Evolutionary conservation across 2,888 invertebrate species (phyloP), one percentile per base, ranked within the genome.

Genomic region (Epinotia demarniana): DNA sequence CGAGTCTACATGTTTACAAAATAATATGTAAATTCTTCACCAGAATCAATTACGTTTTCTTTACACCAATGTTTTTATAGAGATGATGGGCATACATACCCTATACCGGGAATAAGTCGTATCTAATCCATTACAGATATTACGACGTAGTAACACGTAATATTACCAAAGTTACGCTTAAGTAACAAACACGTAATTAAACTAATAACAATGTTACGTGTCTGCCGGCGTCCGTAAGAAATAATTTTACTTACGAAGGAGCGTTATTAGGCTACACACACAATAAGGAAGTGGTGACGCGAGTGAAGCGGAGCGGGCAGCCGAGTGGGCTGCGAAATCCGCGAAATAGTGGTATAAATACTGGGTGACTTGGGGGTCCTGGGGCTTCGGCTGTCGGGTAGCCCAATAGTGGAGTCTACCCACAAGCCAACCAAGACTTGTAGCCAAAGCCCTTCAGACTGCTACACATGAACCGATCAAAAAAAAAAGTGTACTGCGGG

Each of bases 111-210:
- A 39, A 9, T 49, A 49, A 49, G 8, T 53, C 5, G n/a, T 53
- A 53, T 39, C 39, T 39, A 39, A 39, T 9, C 39, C 39, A 39
- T 53, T n/a, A 53, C 53, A n/a, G 53, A n/a, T 53, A 53, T 53
- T 53, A 53, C 5, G n/a, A n/a, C 53, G n/a, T n/a, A 16, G n/a
- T 53, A 53, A 53, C 39, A 39, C 53, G 53, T 53, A 53, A 53
- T 53, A n/a, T 53, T 53, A 53, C 8, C 53, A 53, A n/a, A 53
- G 53, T 49, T 27, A 64, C 13, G 4, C 53, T n/a, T 53, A 66
- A 66, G 9, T n/a, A 53, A 53, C 27, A n/a, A 66, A n/a, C 1
- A 33, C 12, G 49, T 66, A 33, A 66, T 66, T 66, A 67, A 67
- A 57, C 13, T 57, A 57, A 19, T 57, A 39, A 67, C 33, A 18